Evolutionary conservation across 2,888 invertebrate species (phyloP), one percentile per base, ranked within the genome.

Genomic region (Nomada hirtipes): DNA sequence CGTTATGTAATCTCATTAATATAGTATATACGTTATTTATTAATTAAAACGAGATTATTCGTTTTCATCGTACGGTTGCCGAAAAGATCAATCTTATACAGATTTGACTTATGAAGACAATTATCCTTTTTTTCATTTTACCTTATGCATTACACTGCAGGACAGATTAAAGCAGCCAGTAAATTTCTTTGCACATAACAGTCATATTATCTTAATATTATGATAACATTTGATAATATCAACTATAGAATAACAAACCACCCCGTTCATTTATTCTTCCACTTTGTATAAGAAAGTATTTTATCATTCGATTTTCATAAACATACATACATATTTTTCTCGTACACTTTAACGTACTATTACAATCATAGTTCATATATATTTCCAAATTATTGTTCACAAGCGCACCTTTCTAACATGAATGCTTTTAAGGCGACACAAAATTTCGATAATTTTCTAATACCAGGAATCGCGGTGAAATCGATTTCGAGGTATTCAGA

Each of bases 1-100:
- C 29, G 10, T 77, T 72, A 60, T 29, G 11, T 77, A 77, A 72
- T 2, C 1, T 13, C 3, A 29, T 23, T 44, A 53, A 74, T 26
- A 2, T 44, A 3, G 9, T 3, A 20, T 10, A 50, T 60, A 50
- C 18, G 3, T 52, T 13, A 15, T 15, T 61, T 20, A 61, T 42
- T 15, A 11, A 29, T 23, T 26, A 26, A 63, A 13, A 20, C 4
- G 18, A 2, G 9, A 4, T 18, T 18, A 36, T 4, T 29, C 18
- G n/a, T 18, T 60, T 18, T 13, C 13, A 18, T 18, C 9, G 4
- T 4, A 15, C 59, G 59, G n/a, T 0, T 53, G n/a, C 18, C 53
- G 59, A 60, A 36, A 18, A 18, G 36, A n/a, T 60, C 13, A 29
- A 60, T 29, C 18, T 60, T 29, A 10, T 18, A 53, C n/a, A 7